Evolutionary conservation across 2,797 vertebrate genomes (phyloP).

Genomic region (Melanotaenia pygmaea): DNA sequence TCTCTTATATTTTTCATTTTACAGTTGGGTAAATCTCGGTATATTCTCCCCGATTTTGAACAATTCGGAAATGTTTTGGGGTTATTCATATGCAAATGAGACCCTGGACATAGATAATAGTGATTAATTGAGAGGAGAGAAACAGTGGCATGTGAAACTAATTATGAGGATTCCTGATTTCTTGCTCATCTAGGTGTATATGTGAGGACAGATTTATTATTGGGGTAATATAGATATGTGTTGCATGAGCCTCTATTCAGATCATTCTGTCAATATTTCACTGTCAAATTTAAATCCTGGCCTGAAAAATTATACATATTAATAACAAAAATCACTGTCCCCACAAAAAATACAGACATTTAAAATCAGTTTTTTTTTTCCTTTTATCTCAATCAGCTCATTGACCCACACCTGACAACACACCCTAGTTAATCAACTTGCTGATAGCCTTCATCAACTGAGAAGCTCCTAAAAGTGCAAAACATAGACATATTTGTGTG

Average conservation of each 20-base stretch:
- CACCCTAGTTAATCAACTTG: conserved; percentile 36
- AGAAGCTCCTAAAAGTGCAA: conserved; percentile 47
- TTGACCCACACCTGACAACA: conserved; percentile 53
- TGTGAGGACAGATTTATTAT: conserved; percentile 64
- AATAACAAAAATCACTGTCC: not conserved
- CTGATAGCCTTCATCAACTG: conserved; percentile 39
- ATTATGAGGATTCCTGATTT: conserved; percentile 79
- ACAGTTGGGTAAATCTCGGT: conserved; percentile 64
- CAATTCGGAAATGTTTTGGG: conserved; percentile 73
- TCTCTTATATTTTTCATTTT: conserved; percentile 64
- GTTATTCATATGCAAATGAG: conserved; percentile 82
- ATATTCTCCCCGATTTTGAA: conserved; percentile 62
- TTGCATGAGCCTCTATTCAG: conserved; percentile 9
- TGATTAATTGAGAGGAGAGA: conserved; percentile 83
- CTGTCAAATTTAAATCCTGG: conserved; percentile 23
- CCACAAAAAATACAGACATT: not conserved
- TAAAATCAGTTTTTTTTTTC: conserved; percentile 8
- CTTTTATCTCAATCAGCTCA: not conserved
- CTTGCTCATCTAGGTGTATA: conserved; percentile 69
- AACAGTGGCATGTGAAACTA: conserved; percentile 80
- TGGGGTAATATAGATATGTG: conserved; percentile 23
- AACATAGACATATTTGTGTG: conserved; percentile 49
- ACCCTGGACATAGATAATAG: conserved; percentile 82
- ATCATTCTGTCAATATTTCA: conserved; percentile 19
- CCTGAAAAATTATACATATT: not conserved